Percentiles rank a stretch among this genome's conserved stretches.
phyloP scores from a whole-genome alignment of 2,797 vertebrate species.

The Petrocephalus schoutedeni region DNA sequence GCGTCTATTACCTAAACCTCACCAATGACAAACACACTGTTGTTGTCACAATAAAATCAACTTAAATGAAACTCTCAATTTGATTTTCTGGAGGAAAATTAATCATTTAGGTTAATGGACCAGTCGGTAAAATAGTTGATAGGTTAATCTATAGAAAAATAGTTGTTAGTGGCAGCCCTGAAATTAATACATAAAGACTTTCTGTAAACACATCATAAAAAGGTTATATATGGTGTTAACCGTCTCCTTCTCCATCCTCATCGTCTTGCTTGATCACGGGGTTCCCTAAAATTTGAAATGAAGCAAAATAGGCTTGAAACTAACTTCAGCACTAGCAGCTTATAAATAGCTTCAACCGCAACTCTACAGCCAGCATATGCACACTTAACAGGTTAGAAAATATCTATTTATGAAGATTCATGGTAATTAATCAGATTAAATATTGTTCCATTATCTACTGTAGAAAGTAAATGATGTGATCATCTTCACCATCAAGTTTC shows the following conservation, averaged over 20 bases:
- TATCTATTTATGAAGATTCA: background rate
- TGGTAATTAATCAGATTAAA: background rate
- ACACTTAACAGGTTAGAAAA: background rate
- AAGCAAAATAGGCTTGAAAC: conserved; percentile 10
- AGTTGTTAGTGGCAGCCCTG: too few species aligned
- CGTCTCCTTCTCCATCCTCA: conserved; percentile 63
- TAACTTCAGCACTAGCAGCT: background rate
- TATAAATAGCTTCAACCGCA: background rate
- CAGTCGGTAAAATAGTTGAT: too few species aligned
- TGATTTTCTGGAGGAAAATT: too few species aligned
- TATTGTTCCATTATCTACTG: background rate
- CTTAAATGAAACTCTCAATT: too few species aligned
- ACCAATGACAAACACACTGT: too few species aligned
- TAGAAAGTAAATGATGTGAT: background rate
- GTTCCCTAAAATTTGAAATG: conserved; percentile 73
- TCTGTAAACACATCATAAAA: conserved; percentile 30
- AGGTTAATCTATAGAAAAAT: too few species aligned
- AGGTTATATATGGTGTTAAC: background rate
- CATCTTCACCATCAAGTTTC: conserved; percentile 82
- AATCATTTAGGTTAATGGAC: too few species aligned
- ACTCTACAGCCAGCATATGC: background rate
- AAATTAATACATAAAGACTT: conserved; percentile 23
- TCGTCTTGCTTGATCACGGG: conserved; percentile 82
- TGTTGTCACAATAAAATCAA: too few species aligned
- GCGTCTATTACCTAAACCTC: too few species aligned